Conservation (phyloP, 2,797 vertebrate genomes). For the Sebastes vulpes region DNA sequence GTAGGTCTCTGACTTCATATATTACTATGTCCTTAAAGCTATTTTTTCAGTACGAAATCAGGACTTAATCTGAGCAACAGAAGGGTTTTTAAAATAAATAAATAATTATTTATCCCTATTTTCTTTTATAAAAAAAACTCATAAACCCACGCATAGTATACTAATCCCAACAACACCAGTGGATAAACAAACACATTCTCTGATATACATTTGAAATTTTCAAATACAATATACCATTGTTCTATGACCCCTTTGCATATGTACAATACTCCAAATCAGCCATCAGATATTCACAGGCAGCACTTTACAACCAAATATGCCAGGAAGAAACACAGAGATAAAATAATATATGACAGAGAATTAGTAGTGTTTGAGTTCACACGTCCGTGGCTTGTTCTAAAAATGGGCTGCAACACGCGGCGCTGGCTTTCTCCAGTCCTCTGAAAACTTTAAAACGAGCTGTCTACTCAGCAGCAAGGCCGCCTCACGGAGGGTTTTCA, state of each 20-base stretch:
- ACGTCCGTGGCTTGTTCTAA: conserved; percentile 12
- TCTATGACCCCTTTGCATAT: not conserved
- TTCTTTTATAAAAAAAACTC: not conserved
- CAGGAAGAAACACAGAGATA: conserved; percentile 21
- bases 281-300: conserved; percentile 29
- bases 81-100: not conserved
- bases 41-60: not conserved
- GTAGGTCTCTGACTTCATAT: not conserved
- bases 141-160: not conserved
- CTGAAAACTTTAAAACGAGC: conserved; percentile 82
- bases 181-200: not conserved
- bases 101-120: not conserved
- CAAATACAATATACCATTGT: not conserved
- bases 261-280: conserved; percentile 5
- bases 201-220: not conserved
- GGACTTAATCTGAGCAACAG: not conserved
- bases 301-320: conserved; percentile 23
- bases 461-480: conserved; percentile 81
- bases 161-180: not conserved
- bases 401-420: conserved; percentile 70
- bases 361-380: conserved; percentile 41
- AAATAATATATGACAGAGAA: conserved; percentile 41
- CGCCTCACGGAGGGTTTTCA: conserved; percentile 82
- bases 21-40: not conserved
- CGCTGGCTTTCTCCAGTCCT: conserved; percentile 57